Evolutionary conservation across 2,113 vertebrate species (phyloP), one percentile per base, ranked within the genome.

Genomic region (Anhinga anhinga): DNA sequence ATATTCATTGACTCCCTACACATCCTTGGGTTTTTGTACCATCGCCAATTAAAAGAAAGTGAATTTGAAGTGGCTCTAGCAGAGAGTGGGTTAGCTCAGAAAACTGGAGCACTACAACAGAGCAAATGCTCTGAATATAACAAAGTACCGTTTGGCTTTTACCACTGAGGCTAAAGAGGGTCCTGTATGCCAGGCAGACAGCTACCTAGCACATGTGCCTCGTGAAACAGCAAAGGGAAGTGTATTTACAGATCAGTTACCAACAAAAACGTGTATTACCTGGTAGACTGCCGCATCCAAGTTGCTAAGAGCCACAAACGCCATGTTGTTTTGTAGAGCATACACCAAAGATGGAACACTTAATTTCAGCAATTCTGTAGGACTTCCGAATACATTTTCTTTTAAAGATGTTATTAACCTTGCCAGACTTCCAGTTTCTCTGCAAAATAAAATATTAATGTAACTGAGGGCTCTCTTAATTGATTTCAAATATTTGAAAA

Each of bases 281-380:
- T 99, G 99, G 94, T 99, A 99, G 45, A 99, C 99, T 1, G 99
- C 99, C 22, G 99, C 99, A 91, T 99, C 99, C 59, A 99, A 98
- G 95, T 99, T 99, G 93, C 99, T 99, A 50, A 99, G 98, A 10
- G 99, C 99, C 71, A 99, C 58, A 52, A 99, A 99, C 2, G 99
- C 99, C 99, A 99, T 99, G 90, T 99, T 99, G 93, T 99, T 99
- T 97, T 99, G 99, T 59, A 99, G 9, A 17, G 99, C 99, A 1
- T 99, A 99, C 19, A 99, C 99, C 25, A 99, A 4, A 1, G 99
- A 99, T 3, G 99, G 99, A 53, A 99, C 98, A 27, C 99, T 99
- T 91, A 99, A 97, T 96, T 99, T 99, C 63, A 99, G 96, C 96
- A 99, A 91, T 79, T 99, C 99, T 80, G 84, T 98, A 10, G 99